Evolutionary conservation across 1,140 invertebrate species (phyloP).

Genomic region (Helicoverpa armigera): DNA sequence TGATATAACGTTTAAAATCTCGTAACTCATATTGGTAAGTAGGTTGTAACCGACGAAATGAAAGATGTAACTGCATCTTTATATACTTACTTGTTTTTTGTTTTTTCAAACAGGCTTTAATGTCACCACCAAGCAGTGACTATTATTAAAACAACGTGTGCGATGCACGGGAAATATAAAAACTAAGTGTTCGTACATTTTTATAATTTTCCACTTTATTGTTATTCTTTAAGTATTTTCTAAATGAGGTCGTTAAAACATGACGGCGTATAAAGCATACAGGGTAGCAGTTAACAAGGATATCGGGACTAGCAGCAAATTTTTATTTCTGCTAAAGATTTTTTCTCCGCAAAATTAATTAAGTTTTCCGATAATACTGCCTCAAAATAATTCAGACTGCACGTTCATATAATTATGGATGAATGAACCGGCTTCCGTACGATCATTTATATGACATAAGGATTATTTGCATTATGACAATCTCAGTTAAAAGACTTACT

Average conservation of each 20-base stretch:
- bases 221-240: neutral
- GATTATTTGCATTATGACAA: no score
- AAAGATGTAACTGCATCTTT: no score
- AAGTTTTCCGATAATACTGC: neutral
- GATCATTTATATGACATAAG: no score
- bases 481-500: no score
- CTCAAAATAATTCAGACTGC: neutral
- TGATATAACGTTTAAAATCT: neutral
- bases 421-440: neutral
- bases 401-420: neutral
- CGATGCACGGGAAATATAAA: neutral
- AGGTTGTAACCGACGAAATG: no score
- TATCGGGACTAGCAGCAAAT: neutral
- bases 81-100: no score
- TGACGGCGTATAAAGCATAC: neutral
- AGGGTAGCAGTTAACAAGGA: neutral
- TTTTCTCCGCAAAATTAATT: neutral
- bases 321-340: neutral
- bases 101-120: no score
- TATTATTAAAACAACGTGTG: no score
- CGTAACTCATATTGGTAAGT: no score
- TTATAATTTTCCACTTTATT: neutral
- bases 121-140: no score
- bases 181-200: neutral
- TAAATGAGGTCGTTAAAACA: neutral